phyloP scores from a whole-genome alignment of 1,140 invertebrate genomes.

The Pantala flavescens region DNA sequence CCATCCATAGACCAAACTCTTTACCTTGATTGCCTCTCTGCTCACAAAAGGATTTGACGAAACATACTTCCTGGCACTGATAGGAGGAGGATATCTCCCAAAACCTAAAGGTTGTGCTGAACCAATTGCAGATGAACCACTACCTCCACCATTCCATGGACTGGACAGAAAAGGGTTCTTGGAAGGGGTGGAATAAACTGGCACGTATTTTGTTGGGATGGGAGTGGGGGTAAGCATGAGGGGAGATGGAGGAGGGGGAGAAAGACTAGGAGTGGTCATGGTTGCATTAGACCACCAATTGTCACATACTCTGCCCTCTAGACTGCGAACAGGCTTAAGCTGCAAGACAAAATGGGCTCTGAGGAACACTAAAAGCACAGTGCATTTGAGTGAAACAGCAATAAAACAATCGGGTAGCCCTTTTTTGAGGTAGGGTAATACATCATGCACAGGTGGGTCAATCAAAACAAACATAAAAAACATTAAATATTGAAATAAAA shows the following conservation, averaged over 20 bases:
- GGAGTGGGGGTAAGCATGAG: not conserved
- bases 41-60: not conserved
- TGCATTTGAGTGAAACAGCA: not conserved
- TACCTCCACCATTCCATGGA: not conserved
- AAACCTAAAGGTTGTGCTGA: not conserved
- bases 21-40: not conserved
- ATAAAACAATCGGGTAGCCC: too few relatives aligned
- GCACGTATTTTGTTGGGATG: not conserved
- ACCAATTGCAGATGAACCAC: not conserved
- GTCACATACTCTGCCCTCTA: not conserved
- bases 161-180: not conserved
- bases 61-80: not conserved
- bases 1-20: not conserved
- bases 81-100: not conserved
- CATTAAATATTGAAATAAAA: too few relatives aligned
- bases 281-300: not conserved
- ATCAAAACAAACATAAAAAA: too few relatives aligned
- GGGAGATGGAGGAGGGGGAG: not conserved
- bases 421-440: too few relatives aligned
- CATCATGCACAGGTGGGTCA: too few relatives aligned
- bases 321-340: not conserved
- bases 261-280: slow-evolving; percentile 1
- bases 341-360: slow-evolving; percentile 1
- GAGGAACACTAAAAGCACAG: not conserved
- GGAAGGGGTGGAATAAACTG: not conserved